These are phyloP conservation scores for Sisyra nigra DNA, from an alignment of 2,888 invertebrate genomes.

Conservation along the genomic window DNA sequence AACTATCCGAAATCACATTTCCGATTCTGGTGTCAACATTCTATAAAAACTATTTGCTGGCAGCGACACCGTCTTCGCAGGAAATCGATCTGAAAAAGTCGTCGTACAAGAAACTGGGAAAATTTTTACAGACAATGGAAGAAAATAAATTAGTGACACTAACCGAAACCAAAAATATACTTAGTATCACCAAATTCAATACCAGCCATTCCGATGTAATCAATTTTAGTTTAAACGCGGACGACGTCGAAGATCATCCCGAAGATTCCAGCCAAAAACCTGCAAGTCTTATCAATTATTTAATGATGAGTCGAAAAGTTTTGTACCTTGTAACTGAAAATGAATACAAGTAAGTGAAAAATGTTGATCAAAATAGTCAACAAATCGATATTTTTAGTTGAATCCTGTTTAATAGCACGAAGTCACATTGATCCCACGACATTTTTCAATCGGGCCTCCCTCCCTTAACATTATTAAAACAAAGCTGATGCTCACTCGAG, in stretches of 20 bases:
- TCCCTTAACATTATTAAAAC: no score
- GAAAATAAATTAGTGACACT: not conserved
- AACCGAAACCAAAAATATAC: not conserved
- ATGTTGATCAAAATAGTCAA: no score
- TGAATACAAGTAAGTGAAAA: not conserved
- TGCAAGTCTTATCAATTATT: not conserved
- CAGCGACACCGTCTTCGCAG: not conserved
- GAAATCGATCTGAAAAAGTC: not conserved
- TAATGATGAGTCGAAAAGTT: not conserved
- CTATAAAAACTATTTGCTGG: not conserved
- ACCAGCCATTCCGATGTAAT: not conserved
- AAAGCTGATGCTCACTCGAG: no score
- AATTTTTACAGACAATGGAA: not conserved
- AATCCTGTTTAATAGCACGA: no score
- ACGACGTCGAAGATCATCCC: not conserved
- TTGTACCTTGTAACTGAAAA: not conserved
- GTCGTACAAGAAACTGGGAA: not conserved
- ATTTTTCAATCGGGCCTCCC: no score
- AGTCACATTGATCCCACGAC: no score
- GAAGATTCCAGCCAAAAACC: not conserved
- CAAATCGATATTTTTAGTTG: no score
- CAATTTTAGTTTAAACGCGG: not conserved
- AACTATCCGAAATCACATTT: not conserved
- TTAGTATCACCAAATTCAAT: not conserved
- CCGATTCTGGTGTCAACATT: constrained; percentile 2